Conservation (phyloP, 2,113 vertebrate genomes). For the Phycodurus eques region DNA sequence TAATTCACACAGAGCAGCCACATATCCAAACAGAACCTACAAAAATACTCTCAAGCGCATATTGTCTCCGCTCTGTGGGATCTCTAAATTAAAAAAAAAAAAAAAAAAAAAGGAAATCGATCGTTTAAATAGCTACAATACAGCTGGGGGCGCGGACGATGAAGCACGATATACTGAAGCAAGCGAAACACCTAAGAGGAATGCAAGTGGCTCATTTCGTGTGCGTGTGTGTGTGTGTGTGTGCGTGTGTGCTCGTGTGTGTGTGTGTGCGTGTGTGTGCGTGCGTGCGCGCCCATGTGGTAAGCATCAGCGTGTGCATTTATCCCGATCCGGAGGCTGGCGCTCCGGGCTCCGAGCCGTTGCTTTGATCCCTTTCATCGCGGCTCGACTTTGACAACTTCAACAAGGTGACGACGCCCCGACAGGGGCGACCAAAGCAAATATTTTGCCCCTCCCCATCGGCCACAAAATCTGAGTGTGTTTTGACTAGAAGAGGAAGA, state of each 20-base stretch:
- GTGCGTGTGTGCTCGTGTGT: not conserved
- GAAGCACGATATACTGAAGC: not conserved
- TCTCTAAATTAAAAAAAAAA: not conserved
- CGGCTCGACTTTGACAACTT: slow-evolving; percentile 35
- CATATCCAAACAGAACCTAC: too few species aligned
- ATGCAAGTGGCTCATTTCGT: not conserved
- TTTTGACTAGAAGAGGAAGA: slow-evolving; percentile 43
- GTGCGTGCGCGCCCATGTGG: slow-evolving; percentile 2
- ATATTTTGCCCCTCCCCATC: slow-evolving; percentile 40
- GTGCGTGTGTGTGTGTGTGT: not conserved
- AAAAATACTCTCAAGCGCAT: too few species aligned
- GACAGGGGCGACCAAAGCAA: slow-evolving; percentile 35
- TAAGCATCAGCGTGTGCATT: not conserved
- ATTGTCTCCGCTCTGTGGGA: not conserved
- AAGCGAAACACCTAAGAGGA: not conserved
- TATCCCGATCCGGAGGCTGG: slow-evolving; percentile 1
- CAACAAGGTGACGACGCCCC: slow-evolving; percentile 35
- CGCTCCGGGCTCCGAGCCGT: slow-evolving; percentile 7
- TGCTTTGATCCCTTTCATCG: slow-evolving; percentile 41
- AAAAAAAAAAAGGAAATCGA: too few species aligned
- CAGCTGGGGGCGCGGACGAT: not conserved
- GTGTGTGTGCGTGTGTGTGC: not conserved
- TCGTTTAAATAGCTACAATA: not conserved
- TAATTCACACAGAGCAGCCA: not conserved
- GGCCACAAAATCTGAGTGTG: slow-evolving; percentile 26